phyloP scores from a whole-genome alignment of 1,140 invertebrate genomes.

The Lasioglossum albipes region DNA sequence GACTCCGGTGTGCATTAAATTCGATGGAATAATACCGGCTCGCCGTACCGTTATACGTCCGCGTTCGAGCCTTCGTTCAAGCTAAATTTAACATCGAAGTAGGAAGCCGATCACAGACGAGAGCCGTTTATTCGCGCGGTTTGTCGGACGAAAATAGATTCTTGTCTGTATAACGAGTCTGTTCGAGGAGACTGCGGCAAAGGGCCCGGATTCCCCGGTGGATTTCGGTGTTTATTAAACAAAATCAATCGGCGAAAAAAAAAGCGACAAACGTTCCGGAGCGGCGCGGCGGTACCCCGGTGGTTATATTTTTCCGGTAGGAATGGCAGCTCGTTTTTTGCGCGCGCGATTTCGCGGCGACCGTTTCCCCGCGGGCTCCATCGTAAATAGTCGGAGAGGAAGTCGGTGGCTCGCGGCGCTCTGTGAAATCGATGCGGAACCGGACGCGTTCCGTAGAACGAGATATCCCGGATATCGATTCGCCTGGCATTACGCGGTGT shows the following conservation, averaged over 20 bases:
- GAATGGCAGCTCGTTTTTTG: conserved; percentile 25
- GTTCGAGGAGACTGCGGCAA: background rate
- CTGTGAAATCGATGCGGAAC: background rate
- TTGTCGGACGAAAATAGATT: conserved; percentile 10
- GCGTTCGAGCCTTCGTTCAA: conserved; percentile 19
- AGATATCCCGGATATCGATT: conserved; percentile 28
- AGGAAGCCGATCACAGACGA: conserved; percentile 1
- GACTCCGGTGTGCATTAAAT: background rate
- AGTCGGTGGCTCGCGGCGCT: background rate
- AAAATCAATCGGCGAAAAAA: conserved; percentile 49
- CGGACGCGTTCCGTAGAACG: background rate
- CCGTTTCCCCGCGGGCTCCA: conserved; percentile 25
- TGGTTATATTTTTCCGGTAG: conserved; percentile 53
- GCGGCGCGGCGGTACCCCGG: background rate
- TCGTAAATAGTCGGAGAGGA: background rate
- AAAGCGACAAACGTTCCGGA: too few species aligned
- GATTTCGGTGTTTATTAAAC: background rate
- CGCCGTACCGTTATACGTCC: conserved; percentile 16
- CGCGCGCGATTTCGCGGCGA: conserved; percentile 24
- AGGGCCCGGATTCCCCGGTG: background rate
- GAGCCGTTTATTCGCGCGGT: conserved; percentile 15
- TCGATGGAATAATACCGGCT: background rate
- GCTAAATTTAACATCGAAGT: conserved; percentile 35
- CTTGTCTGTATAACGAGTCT: conserved; percentile 5
- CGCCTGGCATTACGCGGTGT: background rate